Evolutionary conservation across 2,888 invertebrate species (phyloP), one percentile per base, ranked within the genome.

Genomic region (Bombylius discolor): DNA sequence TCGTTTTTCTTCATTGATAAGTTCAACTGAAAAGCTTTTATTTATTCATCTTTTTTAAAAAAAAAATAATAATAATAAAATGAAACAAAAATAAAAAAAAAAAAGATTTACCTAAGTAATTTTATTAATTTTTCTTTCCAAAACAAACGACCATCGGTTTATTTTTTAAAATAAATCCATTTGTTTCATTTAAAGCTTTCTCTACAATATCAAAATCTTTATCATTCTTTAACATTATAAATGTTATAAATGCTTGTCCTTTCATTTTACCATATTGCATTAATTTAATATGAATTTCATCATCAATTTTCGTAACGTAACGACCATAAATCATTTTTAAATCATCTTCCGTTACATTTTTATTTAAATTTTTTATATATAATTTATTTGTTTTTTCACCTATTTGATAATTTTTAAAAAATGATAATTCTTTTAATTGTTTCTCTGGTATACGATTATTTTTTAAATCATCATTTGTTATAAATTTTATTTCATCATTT

Each of bases 261-360:
- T 94, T 96, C 95, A 96, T 95, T 66, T 92, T 80, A 1, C 96
- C 96, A 71, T 92, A 90, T 68, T 90, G 89, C 93, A 96, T 91
- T 13, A 94, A 78, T 63, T 88, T 79, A 5, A 95, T 82, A 70
- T 81, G 80, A 71, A 83, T 80, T 52, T 45, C 36, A 36, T 36
- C 4, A 36, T 36, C 36, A 36, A 8, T 36, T 36, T 36, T 36
- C 64, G 75, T 67, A 5, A 76, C 68, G 67, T 85, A 93, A 53
- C 84, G 77, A 58, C 81, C 82, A 69, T 84, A 95, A 61, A 95
- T 84, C 62, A 80, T 80, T 63, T 82, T 80, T 5, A 95, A 74
- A 75, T 91, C 89, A 63, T 80, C 78, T 51, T 82, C 80, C n/a
- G 81, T 81, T 0, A 88, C 87, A 61, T 82, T 81, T 76, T 91